Evolutionary conservation across 2,797 vertebrate species (phyloP).

Genomic region (Coluber constrictor): DNA sequence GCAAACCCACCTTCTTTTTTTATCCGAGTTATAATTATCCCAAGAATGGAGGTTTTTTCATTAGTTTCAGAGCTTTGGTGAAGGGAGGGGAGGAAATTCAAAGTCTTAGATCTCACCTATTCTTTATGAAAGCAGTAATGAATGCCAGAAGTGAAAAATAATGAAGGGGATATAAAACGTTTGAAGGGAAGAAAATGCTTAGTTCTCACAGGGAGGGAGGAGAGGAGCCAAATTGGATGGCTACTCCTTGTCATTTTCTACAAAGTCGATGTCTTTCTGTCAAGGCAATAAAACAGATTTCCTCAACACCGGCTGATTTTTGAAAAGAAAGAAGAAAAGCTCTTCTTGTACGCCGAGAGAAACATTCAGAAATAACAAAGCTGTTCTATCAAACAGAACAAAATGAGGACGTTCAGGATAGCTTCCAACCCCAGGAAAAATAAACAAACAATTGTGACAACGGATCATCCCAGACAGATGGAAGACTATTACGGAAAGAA

Average conservation of each 20-base stretch:
- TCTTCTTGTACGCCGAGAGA: neutral
- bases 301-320: constrained; percentile 5
- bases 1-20: neutral
- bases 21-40: neutral
- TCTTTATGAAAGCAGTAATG: neutral
- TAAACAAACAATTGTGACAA: neutral
- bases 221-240: constrained; percentile 14
- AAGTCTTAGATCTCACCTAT: neutral
- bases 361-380: constrained; percentile 5
- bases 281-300: constrained; percentile 26
- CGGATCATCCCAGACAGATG: neutral
- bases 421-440: constrained; percentile 8
- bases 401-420: neutral
- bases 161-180: constrained; percentile 9
- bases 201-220: neutral
- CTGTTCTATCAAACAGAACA: constrained; percentile 22
- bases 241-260: constrained; percentile 4
- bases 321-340: neutral
- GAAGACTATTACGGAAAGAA: neutral
- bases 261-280: constrained; percentile 13
- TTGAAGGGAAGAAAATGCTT: constrained; percentile 11
- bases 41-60: neutral
- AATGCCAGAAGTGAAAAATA: neutral
- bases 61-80: neutral
- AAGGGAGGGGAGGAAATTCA: neutral